phyloP scores from a whole-genome alignment of 2,888 invertebrate species.

The Salticus scenicus region DNA sequence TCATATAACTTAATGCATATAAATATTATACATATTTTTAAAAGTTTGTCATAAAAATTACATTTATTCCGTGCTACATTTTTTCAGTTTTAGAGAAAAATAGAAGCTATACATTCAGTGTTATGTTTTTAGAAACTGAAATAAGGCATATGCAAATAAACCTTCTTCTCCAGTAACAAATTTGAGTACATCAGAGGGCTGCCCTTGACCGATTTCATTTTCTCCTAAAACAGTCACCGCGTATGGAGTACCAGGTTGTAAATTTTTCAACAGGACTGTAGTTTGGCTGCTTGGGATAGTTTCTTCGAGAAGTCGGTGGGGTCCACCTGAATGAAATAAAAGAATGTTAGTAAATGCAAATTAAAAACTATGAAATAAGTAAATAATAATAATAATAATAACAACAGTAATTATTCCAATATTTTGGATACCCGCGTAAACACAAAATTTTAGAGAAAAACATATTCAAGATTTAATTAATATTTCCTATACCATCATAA shows the following conservation, averaged over 20 bases:
- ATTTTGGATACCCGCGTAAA: neutral
- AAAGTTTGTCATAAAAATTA: too few species aligned
- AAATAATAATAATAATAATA: slow-evolving; percentile 9
- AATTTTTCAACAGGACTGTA: slow-evolving; percentile 69
- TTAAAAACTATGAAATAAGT: too few species aligned
- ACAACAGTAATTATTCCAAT: neutral
- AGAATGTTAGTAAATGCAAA: neutral
- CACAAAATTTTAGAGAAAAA: too few species aligned
- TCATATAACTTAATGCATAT: too few species aligned
- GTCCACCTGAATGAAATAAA: slow-evolving; percentile 41
- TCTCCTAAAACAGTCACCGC: slow-evolving; percentile 72
- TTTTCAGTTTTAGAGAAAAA: too few species aligned
- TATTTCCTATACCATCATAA: too few species aligned
- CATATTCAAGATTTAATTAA: too few species aligned
- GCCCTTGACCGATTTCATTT: slow-evolving; percentile 72
- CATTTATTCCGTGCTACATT: too few species aligned
- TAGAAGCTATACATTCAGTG: too few species aligned
- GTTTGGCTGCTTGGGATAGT: slow-evolving; percentile 71
- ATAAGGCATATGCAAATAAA: too few species aligned
- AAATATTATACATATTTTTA: too few species aligned
- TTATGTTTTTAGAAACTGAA: too few species aligned
- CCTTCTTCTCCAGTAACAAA: slow-evolving; percentile 72
- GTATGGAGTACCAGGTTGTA: slow-evolving; percentile 71
- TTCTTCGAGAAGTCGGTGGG: slow-evolving; percentile 71
- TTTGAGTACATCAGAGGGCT: slow-evolving; percentile 69